Conservation (phyloP, 2,113 vertebrate species). For the Eulemur macaco region DNA sequence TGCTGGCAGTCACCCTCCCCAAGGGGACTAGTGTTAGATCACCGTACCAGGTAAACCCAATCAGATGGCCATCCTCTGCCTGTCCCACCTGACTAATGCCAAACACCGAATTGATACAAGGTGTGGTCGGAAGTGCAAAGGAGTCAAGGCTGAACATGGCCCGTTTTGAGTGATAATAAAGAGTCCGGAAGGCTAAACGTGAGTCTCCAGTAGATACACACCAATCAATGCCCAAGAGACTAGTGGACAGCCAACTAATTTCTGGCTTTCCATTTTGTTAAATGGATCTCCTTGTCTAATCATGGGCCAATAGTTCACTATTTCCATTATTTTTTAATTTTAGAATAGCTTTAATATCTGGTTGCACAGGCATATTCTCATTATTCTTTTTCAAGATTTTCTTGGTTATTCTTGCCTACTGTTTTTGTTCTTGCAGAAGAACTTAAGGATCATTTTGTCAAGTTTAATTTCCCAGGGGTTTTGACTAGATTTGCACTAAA, state of each 20-base stretch:
- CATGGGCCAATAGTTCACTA: neutral
- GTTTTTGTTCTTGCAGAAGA: neutral
- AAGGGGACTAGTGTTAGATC: neutral
- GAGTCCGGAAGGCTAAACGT: neutral
- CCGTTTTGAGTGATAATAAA: neutral
- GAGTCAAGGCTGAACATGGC: too few species aligned
- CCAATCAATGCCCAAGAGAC: neutral
- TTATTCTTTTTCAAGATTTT: slow-evolving; percentile 14
- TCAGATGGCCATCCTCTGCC: neutral
- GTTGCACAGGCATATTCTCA: neutral
- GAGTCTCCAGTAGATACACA: neutral
- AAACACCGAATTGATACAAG: neutral
- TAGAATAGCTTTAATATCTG: neutral
- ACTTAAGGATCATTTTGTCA: neutral
- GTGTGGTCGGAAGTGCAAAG: neutral
- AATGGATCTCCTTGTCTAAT: neutral
- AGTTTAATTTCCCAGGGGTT: slow-evolving; percentile 44
- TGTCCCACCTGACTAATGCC: neutral
- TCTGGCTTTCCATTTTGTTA: neutral
- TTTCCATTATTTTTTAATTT: slow-evolving; percentile 29
- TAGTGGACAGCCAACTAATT: too few species aligned
- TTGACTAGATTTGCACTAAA: slow-evolving; percentile 34
- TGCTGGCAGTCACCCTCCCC: neutral
- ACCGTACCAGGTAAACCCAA: neutral
- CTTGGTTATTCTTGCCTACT: neutral